These are phyloP conservation scores for Patella caerulea DNA, from an alignment of 2,888 invertebrate genomes.

Conservation along the genomic window DNA sequence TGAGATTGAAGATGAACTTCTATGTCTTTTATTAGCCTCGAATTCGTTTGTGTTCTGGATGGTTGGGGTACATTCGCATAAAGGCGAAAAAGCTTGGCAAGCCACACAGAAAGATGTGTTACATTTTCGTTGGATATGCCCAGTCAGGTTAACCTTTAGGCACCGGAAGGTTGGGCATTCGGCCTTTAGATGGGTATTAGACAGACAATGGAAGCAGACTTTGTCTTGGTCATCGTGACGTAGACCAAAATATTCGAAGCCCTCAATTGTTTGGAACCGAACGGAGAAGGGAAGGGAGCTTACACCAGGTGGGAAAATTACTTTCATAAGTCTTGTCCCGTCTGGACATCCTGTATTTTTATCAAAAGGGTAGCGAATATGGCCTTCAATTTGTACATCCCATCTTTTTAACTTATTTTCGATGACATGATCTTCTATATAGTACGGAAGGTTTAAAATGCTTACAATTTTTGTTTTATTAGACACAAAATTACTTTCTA, in stretches of 20 bases:
- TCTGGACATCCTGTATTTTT: not conserved
- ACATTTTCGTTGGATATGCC: not conserved
- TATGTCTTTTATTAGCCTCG: too few relatives aligned
- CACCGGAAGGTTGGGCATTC: not conserved
- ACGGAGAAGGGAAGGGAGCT: not conserved
- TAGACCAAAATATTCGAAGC: not conserved
- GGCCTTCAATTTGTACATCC: not conserved
- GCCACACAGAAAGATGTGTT: not conserved
- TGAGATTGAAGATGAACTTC: too few relatives aligned
- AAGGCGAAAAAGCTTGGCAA: too few relatives aligned
- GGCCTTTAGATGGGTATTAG: not conserved
- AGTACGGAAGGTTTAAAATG: slow-evolving; percentile 4
- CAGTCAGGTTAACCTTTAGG: not conserved
- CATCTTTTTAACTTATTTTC: not conserved
- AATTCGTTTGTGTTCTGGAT: too few relatives aligned
- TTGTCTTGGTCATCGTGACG: not conserved
- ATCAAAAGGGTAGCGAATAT: not conserved
- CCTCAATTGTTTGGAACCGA: not conserved
- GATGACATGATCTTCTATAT: not conserved
- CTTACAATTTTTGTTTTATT: not conserved
- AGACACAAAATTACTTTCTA: too few relatives aligned
- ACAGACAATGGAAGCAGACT: not conserved
- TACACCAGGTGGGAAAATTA: not conserved
- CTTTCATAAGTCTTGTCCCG: not conserved
- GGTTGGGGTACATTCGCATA: too few relatives aligned